phyloP scores from a whole-genome alignment of 2,888 invertebrate genomes.

The Parnassius smintheus region DNA sequence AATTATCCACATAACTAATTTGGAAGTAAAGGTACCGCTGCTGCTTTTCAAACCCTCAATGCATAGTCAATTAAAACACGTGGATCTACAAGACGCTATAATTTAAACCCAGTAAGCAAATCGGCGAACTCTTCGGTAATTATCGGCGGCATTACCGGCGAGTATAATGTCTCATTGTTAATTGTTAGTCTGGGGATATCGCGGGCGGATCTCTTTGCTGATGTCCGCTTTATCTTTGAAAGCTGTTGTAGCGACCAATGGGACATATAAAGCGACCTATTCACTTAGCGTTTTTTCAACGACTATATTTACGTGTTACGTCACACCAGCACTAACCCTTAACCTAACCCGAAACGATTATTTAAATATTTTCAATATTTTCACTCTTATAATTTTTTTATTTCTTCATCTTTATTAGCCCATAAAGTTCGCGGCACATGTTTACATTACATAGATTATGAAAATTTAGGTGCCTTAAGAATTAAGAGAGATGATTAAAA shows the following conservation, averaged over 20 bases:
- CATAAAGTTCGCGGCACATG: too few relatives aligned
- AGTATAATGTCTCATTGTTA: constrained; percentile 81
- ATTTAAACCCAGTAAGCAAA: constrained; percentile 57
- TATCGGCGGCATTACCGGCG: constrained; percentile 68
- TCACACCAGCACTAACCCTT: too few relatives aligned
- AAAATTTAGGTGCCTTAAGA: too few relatives aligned
- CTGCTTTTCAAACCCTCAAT: constrained; percentile 28
- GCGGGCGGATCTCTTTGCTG: constrained; percentile 74
- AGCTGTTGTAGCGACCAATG: constrained; percentile 42
- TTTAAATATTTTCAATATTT: too few relatives aligned
- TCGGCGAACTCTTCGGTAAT: constrained; percentile 62
- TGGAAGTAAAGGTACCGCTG: constrained; percentile 15
- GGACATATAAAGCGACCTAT: constrained; percentile 43
- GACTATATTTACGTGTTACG: neutral
- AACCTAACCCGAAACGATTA: too few relatives aligned
- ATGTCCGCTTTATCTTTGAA: constrained; percentile 66
- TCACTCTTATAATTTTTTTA: too few relatives aligned
- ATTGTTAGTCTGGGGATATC: constrained; percentile 72
- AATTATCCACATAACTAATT: constrained; percentile 9
- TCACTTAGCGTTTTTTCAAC: constrained; percentile 32
- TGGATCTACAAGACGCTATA: constrained; percentile 54
- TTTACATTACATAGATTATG: too few relatives aligned
- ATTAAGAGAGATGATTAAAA: too few relatives aligned
- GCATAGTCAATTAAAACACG: constrained; percentile 42
- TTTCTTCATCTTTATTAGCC: too few relatives aligned